phyloP scores from a whole-genome alignment of 2,888 invertebrate genomes.

The Petrolisthes manimaculis region DNA sequence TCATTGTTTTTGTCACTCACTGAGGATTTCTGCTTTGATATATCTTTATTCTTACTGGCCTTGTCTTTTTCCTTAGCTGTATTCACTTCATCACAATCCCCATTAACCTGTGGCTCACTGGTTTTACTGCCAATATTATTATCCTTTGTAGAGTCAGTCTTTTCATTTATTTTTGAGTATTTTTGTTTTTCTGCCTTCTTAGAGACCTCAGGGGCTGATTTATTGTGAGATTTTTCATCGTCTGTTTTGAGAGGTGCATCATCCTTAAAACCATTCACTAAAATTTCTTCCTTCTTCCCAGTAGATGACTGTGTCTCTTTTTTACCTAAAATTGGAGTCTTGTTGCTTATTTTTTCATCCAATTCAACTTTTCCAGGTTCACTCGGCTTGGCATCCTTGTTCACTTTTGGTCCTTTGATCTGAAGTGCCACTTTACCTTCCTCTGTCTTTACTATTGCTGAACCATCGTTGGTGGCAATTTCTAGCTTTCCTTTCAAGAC shows the following conservation, averaged over 20 bases:
- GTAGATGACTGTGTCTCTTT: neutral
- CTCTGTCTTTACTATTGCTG: slow-evolving; percentile 14
- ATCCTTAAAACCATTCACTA: slow-evolving; percentile 5
- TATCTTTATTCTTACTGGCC: slow-evolving; percentile 15
- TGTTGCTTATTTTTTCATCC: neutral
- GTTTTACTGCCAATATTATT: slow-evolving; percentile 4
- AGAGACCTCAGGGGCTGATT: neutral
- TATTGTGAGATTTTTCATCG: neutral
- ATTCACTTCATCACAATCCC: neutral
- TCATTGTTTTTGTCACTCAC: neutral
- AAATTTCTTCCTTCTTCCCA: neutral
- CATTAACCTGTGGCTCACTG: neutral
- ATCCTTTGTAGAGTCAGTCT: neutral
- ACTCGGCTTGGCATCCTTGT: neutral
- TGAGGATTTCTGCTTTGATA: neutral
- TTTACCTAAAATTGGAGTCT: neutral
- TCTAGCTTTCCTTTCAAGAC: slow-evolving; percentile 47
- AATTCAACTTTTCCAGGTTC: neutral
- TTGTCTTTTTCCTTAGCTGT: neutral
- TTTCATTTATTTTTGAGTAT: neutral
- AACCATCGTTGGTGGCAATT: slow-evolving; percentile 28
- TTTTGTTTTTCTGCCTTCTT: neutral
- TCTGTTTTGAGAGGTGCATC: neutral
- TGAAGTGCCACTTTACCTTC: neutral
- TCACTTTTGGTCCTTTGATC: neutral